Evolutionary conservation across 2,113 vertebrate species (phyloP), one percentile per base, ranked within the genome.

Genomic region (Takifugu bimaculatus): DNA sequence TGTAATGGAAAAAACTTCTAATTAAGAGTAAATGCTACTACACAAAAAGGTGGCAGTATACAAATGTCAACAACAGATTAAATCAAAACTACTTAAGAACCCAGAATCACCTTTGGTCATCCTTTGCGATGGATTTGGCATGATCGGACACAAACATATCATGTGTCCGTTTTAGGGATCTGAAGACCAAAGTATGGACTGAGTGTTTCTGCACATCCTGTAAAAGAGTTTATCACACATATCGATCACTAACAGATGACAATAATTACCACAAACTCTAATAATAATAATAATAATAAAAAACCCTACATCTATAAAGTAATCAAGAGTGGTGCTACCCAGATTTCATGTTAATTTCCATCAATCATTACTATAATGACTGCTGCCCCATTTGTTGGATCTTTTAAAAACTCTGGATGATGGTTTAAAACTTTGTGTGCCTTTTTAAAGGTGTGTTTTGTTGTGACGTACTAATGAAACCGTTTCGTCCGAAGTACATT

Each of bases 101-200:
- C 4, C 5, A 13, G 1, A 14, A 7, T 43, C 87, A 97, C 97
- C 97, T 96, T 63, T 92, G 87, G 1, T 98, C 97, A 75, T 98
- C 96, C 74, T 90, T 81, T 0, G 90, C 54, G 63, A 98, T 75
- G 20, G 92, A 90, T 45, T 97, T 99, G 25, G 95, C 93, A 65
- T 98, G 96, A 79, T 99, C 96, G 59, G 94, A 91, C 76, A 98
- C 96, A 88, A 98, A 99, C 96, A 98, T 98, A 55, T 98, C 97
- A 81, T 98, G 97, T 4, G 94, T 97, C 80, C 96, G 93, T 75
- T 98, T 98, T 58, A 99, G 87, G n/a, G 97, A 98, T 20, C 97
- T 93, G 91, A 99, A 99, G 69, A 99, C 95, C 79, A 99, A 88
- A 0, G 97, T 98, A 87, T 98, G 96, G 69, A 99, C 96, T 26